Conservation (phyloP, 2,113 vertebrate genomes). For the Stegostoma tigrinum region DNA sequence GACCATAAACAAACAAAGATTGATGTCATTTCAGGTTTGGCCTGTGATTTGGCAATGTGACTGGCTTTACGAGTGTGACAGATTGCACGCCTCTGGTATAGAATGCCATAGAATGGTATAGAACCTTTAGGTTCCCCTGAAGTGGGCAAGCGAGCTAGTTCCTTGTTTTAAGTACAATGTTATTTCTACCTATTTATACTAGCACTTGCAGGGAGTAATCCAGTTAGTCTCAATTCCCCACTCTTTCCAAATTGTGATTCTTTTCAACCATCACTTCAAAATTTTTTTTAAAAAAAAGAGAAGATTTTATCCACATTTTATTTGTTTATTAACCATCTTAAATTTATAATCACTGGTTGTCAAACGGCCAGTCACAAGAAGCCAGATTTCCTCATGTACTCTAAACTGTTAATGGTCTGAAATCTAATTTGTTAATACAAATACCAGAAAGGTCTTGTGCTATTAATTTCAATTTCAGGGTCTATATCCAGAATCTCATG, state of each 20-base stretch:
- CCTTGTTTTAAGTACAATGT: not conserved
- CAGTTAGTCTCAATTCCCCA: no score
- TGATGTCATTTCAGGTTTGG: not conserved
- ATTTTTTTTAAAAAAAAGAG: not conserved
- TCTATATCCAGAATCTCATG: slow-evolving; percentile 91
- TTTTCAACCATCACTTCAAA: not conserved
- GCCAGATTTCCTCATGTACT: not conserved
- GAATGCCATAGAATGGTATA: not conserved
- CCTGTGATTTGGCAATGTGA: not conserved
- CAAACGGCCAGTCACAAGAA: not conserved
- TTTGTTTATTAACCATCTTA: not conserved
- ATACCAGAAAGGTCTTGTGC: not conserved
- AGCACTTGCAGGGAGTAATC: no score
- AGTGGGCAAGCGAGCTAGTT: not conserved
- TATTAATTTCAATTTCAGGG: slow-evolving; percentile 61
- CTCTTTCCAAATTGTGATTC: no score
- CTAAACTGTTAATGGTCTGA: not conserved
- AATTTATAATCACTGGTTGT: not conserved
- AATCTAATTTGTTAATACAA: not conserved
- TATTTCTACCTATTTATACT: not conserved
- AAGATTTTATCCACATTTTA: not conserved
- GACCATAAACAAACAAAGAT: not conserved
- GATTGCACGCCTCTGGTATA: no score
- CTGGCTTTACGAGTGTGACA: not conserved
- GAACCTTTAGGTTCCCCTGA: not conserved